A percentile compares a stretch with the other conserved stretches of the same genome.
These are phyloP conservation scores for Pteronotus mesoamericanus DNA, from an alignment of 2,797 vertebrate species.

Conservation along the genomic window DNA sequence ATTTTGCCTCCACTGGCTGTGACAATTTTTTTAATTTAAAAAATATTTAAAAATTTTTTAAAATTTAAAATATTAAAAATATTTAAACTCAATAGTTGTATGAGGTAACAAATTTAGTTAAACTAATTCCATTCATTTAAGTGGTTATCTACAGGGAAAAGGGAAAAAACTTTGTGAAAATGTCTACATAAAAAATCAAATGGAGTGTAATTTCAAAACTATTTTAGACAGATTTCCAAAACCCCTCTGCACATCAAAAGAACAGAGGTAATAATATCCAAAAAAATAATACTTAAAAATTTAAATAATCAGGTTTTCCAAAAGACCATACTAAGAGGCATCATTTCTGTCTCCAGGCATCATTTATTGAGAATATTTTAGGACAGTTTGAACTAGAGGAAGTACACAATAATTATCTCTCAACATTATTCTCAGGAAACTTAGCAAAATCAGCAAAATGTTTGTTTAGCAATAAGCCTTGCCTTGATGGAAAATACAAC, in stretches of 20 bases:
- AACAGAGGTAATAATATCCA: not conserved
- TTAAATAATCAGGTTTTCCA: constrained; percentile 18
- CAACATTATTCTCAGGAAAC: constrained; percentile 32
- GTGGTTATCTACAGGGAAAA: not conserved
- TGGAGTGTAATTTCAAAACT: not conserved
- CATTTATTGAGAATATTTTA: constrained; percentile 41
- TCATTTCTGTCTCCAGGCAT: not conserved
- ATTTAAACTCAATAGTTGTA: constrained; percentile 13
- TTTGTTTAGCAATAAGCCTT: constrained; percentile 11
- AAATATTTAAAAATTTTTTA: not conserved
- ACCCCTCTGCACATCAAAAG: not conserved
- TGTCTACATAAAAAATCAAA: not conserved
- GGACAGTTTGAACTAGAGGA: not conserved
- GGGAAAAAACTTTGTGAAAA: not conserved
- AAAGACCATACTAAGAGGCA: not conserved
- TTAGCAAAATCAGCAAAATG: constrained; percentile 8
- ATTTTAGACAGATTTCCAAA: constrained; percentile 18
- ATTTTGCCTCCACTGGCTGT: not conserved
- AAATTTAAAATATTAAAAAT: no score
- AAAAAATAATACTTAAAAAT: constrained; percentile 5
- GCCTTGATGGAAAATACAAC: not conserved
- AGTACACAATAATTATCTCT: not conserved
- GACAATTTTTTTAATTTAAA: not conserved
- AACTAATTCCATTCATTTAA: constrained; percentile 15
- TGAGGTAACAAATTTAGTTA: not conserved